Base-by-base conservation (phyloP, 2,113 vertebrate genomes). In the Holacanthus passer region DNA sequence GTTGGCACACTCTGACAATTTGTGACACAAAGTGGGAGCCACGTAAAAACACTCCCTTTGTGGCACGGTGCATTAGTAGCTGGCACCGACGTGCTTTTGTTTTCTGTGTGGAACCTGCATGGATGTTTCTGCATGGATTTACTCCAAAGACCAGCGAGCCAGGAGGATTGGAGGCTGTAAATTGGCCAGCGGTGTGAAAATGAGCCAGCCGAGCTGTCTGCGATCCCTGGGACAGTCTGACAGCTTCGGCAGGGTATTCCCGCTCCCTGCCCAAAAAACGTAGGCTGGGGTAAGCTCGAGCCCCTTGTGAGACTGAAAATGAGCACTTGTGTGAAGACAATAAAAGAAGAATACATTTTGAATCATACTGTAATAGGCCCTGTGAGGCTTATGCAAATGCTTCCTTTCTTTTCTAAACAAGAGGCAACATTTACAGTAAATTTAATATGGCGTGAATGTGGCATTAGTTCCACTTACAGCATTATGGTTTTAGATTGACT, bases 61-160 rank as follows among this genome's bases (percentile, higher is more conserved):
- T 65, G 53, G 73, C 53, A 68, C 4, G 67, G 73, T 64, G 73
- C 83, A 90, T 87, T 90, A 85, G 71, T 11, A 37, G 17, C 82
- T 91, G 87, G 80, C 86, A 75, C 32, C 0, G 67, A 84, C 45
- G 32, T 56, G 58, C 31, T 59, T 85, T 81, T 82, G 59, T 73
- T 81, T 76, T 67, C 52, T 41, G 64, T 45, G 47, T 52, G 60
- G 64, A 35, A 45, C 31, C 59, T 59, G 66, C 52, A 52, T 63
- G 58, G 81, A 67, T 84, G 68, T 73, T 78, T n/a, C n/a, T 68
- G 68, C 50, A 68, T 83, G 87, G 89, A 88, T 79, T 88, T 59
- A 48, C 47, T 87, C 81, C 73, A 90, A 87, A 71, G 67, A 80
- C 66, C 84, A 73, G 77, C 37, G 1, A 77, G 53, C 62, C 62